Conservation (phyloP, 2,797 vertebrate genomes). For the Dromococcyx pavoninus region DNA sequence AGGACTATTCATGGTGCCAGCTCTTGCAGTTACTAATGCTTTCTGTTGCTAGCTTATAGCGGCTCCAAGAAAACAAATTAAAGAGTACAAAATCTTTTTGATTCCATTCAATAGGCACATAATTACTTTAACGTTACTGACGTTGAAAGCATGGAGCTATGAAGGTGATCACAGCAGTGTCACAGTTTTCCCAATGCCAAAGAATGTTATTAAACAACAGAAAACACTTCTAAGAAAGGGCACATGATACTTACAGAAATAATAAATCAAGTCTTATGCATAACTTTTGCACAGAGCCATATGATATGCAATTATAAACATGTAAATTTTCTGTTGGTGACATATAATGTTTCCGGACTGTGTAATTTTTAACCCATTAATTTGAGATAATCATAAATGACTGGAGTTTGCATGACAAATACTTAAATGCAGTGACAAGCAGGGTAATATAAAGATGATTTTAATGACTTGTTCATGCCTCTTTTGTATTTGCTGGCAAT, state of each 20-base stretch:
- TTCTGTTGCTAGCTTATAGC: not conserved
- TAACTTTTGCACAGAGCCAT: not conserved
- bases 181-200: not conserved
- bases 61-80: constrained; percentile 17
- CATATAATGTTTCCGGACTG: not conserved
- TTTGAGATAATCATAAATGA: not conserved
- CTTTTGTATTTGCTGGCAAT: not conserved
- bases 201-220: constrained; percentile 29
- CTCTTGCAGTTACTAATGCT: not conserved
- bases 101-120: not conserved
- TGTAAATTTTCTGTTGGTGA: not conserved
- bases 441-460: not conserved
- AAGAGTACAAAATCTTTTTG: not conserved
- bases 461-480: not conserved
- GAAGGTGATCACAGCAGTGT: not conserved
- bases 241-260: not conserved
- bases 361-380: not conserved
- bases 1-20: not conserved
- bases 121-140: constrained; percentile 5
- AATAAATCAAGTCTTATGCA: not conserved
- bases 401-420: not conserved
- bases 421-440: not conserved
- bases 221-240: constrained; percentile 44
- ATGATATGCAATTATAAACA: constrained; percentile 10
- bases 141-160: not conserved